phyloP scores from a whole-genome alignment of 2,888 invertebrate species.

The Torymus auratus region DNA sequence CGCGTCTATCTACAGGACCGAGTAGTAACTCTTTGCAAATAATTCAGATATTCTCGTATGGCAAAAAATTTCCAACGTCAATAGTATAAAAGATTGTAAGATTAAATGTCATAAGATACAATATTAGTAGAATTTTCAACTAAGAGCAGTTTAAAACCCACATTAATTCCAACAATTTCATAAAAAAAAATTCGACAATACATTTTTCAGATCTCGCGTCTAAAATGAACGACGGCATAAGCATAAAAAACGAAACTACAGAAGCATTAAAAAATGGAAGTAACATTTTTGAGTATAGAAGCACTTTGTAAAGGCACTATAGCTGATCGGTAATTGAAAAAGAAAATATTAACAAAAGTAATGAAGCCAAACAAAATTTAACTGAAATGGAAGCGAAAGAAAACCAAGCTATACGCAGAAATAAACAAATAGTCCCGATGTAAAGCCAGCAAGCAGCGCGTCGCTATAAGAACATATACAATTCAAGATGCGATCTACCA shows the following conservation, averaged over 20 bases:
- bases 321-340: constrained; percentile 4
- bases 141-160: neutral
- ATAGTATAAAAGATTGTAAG: constrained; percentile 17
- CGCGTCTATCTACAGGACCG: constrained; percentile 47
- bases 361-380: constrained; percentile 20
- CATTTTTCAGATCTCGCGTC: no score
- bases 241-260: neutral
- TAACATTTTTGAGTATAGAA: constrained; percentile 32
- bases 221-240: neutral
- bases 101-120: constrained; percentile 25
- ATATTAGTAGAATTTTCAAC: neutral
- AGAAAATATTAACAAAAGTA: constrained; percentile 19
- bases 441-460: neutral
- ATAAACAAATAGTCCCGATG: neutral
- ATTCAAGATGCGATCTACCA: constrained; percentile 1
- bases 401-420: neutral
- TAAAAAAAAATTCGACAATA: no score
- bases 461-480: neutral
- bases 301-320: constrained; percentile 9
- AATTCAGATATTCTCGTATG: constrained; percentile 8
- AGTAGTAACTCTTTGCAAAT: constrained; percentile 31
- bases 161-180: constrained; percentile 2
- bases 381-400: constrained; percentile 10
- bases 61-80: constrained; percentile 21
- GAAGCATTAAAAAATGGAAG: constrained; percentile 43